Conservation (phyloP, 2,113 vertebrate species). For the Leucoraja erinaceus region DNA sequence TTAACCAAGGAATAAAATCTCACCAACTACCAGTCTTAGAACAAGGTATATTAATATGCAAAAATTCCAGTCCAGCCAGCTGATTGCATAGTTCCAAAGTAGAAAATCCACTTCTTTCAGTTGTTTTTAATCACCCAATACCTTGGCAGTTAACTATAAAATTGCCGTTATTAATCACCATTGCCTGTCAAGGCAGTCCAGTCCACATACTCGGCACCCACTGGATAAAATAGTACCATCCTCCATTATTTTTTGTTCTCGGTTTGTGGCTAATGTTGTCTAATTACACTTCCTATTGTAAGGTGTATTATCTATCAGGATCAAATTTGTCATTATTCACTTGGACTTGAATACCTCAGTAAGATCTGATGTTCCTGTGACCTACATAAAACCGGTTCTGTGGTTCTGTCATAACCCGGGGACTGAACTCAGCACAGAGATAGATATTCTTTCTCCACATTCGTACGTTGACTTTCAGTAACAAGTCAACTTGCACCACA, state of each 20-base stretch:
- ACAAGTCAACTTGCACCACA: neutral
- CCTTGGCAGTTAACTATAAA: neutral
- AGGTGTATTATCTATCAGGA: neutral
- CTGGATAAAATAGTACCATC: neutral
- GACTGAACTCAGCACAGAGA: neutral
- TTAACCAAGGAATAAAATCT: neutral
- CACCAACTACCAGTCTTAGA: neutral
- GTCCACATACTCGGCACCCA: neutral
- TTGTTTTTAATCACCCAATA: neutral
- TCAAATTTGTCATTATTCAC: neutral
- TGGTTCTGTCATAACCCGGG: neutral
- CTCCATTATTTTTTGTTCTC: neutral
- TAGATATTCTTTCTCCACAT: neutral
- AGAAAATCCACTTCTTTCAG: neutral
- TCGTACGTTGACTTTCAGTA: neutral
- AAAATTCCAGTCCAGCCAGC: neutral
- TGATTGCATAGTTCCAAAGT: neutral
- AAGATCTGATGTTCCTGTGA: neutral
- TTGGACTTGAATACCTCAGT: neutral
- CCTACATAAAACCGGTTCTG: neutral
- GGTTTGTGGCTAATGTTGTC: neutral
- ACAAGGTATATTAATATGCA: neutral
- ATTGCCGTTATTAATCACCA: neutral
- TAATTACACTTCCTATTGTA: neutral
- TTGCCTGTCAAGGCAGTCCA: neutral